Conservation (phyloP, 2,797 vertebrate genomes). For the Pseudocheirus occidentalis region DNA sequence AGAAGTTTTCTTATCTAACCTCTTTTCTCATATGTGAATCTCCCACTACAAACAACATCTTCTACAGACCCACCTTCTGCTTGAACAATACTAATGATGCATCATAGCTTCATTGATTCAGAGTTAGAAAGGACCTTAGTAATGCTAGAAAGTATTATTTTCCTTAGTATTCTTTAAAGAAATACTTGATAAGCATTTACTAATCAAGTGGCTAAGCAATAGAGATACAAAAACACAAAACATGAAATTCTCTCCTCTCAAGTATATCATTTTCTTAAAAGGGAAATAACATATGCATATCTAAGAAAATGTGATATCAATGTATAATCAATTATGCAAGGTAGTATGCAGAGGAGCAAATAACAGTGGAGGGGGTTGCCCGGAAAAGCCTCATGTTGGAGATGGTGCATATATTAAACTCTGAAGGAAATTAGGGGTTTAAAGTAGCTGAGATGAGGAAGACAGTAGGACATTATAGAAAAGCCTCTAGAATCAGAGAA, state of each 20-base stretch:
- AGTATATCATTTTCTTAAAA: not conserved
- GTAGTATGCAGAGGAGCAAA: not conserved
- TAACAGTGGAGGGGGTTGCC: not conserved
- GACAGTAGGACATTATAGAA: not conserved
- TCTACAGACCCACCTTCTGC: not conserved
- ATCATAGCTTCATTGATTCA: no score
- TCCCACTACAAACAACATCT: not conserved
- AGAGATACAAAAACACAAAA: not conserved
- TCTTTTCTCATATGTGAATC: not conserved
- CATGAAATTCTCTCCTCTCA: not conserved
- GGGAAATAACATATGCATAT: not conserved
- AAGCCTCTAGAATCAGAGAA: not conserved
- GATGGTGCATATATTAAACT: not conserved
- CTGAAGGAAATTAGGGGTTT: not conserved
- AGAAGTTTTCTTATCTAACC: not conserved
- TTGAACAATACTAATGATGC: not conserved
- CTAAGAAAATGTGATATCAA: not conserved
- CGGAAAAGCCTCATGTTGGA: not conserved
- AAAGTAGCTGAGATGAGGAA: not conserved
- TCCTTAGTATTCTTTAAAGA: not conserved
- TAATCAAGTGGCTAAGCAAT: not conserved
- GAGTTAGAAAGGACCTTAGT: not conserved
- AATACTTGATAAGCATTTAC: not conserved
- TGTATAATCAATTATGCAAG: not conserved
- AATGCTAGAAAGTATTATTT: not conserved